Evolutionary conservation across 2,797 vertebrate species (phyloP).

Genomic region (Anableps anableps): DNA sequence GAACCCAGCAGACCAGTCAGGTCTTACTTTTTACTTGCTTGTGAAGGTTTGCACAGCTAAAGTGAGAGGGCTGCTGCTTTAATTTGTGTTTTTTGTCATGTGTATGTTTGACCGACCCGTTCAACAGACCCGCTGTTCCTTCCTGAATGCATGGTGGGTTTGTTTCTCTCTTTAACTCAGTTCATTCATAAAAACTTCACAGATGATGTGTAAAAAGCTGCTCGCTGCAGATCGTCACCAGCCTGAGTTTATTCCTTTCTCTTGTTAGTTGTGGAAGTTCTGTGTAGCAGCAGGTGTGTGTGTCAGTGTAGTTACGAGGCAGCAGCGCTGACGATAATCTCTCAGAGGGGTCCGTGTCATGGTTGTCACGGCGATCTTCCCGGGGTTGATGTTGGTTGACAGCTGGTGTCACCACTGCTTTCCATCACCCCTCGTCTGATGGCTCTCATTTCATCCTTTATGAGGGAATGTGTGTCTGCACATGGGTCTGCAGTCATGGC

Average conservation of each 20-base stretch:
- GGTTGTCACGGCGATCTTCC: conserved; percentile 79
- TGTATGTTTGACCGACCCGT: too few relatives aligned
- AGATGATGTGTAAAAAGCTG: background rate
- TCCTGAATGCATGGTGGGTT: background rate
- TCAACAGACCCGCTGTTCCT: background rate
- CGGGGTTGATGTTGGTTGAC: conserved; percentile 74
- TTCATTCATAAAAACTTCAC: conserved; percentile 5
- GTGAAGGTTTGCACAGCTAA: too few relatives aligned
- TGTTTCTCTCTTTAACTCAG: background rate
- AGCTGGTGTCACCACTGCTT: conserved; percentile 77
- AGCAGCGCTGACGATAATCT: conserved; percentile 75
- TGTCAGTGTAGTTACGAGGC: conserved; percentile 39
- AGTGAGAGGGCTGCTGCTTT: too few relatives aligned
- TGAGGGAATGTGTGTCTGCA: conserved; percentile 41
- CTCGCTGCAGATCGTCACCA: background rate
- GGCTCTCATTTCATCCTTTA: conserved; percentile 59
- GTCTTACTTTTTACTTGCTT: too few relatives aligned
- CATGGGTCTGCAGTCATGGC: conserved; percentile 40
- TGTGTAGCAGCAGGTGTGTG: conserved; percentile 19
- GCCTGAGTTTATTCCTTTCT: conserved; percentile 9
- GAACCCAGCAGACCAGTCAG: background rate
- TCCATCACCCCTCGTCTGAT: conserved; percentile 69
- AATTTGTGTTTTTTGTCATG: too few relatives aligned
- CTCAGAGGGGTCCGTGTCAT: conserved; percentile 75
- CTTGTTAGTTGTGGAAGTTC: conserved; percentile 7